These are phyloP conservation scores for Typhlichthys eigenmanni DNA, from an alignment of 2,797 vertebrate genomes.

Conservation along the genomic window DNA sequence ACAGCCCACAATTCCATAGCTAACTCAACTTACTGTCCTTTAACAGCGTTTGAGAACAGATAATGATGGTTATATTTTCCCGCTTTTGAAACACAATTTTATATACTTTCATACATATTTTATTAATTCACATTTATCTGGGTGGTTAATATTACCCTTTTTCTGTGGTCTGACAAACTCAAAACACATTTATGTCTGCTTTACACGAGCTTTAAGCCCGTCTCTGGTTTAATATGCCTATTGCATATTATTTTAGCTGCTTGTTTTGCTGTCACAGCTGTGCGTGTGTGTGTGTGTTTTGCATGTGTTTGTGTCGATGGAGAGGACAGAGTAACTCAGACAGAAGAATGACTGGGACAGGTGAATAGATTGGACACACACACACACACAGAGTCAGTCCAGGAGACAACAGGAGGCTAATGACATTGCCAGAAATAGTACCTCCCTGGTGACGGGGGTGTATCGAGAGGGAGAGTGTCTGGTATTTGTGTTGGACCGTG, in stretches of 20 bases:
- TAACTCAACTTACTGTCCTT: no score
- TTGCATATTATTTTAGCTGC: background rate
- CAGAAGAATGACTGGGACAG: conserved; percentile 59
- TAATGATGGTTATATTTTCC: no score
- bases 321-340: conserved; percentile 23
- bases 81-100: no score
- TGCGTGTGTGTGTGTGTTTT: conserved; percentile 16
- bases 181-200: no score
- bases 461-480: conserved; percentile 6
- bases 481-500: conserved; percentile 21
- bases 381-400: conserved; percentile 31
- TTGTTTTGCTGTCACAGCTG: conserved; percentile 6
- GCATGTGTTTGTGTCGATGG: conserved; percentile 12
- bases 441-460: conserved; percentile 33
- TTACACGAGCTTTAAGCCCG: no score
- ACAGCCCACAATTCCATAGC: no score
- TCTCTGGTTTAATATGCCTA: no score
- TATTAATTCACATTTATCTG: no score
- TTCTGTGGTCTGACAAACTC: no score
- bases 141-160: no score
- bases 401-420: conserved; percentile 52
- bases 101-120: no score
- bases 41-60: no score
- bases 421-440: conserved; percentile 73
- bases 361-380: conserved; percentile 47